Evolutionary conservation across 2,888 invertebrate species (phyloP), one percentile per base, ranked within the genome.

Genomic region (Drosophila acutilabella): DNA sequence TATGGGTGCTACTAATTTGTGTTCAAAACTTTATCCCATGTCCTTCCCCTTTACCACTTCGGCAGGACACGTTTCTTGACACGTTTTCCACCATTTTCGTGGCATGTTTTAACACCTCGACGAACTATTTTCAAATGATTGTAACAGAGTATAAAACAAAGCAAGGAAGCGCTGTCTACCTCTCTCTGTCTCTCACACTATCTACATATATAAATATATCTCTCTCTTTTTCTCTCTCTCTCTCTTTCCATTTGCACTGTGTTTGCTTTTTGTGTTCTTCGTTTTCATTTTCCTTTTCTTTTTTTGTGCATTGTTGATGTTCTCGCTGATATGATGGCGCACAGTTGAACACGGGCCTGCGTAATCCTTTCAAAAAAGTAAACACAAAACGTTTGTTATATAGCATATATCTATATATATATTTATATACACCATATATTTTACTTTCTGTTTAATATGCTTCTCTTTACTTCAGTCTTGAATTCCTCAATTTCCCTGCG

Each of bases 321-420:
- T 60, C 47, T 57, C 48, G 56, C 51, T 64, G 64, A 44, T 67
- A 51, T 68, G 77, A 67, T 64, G 77, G 58, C 69, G 58, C 77
- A 81, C 91, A 92, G 92, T 90, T 91, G 81, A 91, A 90, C 87
- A 89, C 90, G 89, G 91, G 91, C 88, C 91, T 91, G 88, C 91
- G 91, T 90, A 92, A 91, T 88, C 89, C 91, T 71, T 91, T 89
- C 80, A 92, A 91, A 90, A 89, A 90, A 91, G 92, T 91, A 91
- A 92, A 87, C 88, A 87, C 69, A 84, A 61, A 62, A 54, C 23
- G 59, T 57, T 70, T 64, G 65, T 65, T 50, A 71, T 71, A 71
- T 36, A 13, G 36, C 13, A 23, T 38, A 57, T 16, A 61, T 64
- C 48, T 62, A 52, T 45, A 18, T 33, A 50, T 42, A 42, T 67